Percentiles rank a stretch among this genome's conserved stretches.
Evolutionary conservation across 2,113 vertebrate genomes (phyloP).

Genomic region (Cynocephalus volans): DNA sequence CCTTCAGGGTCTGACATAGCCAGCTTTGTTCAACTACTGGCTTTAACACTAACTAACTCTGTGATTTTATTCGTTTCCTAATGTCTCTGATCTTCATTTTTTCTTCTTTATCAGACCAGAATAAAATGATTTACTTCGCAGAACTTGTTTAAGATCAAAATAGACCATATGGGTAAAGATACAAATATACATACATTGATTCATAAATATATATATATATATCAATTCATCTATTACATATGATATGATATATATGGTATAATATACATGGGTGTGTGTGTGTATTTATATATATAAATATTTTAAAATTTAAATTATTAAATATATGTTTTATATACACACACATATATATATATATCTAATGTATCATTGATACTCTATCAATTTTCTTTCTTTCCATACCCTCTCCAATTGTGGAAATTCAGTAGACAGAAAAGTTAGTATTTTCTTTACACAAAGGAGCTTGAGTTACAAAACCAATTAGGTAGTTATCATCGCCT

Average conservation of each 20-base stretch:
- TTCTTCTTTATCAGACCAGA: neutral
- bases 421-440: neutral
- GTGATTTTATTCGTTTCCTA: constrained; percentile 29
- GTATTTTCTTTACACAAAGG: constrained; percentile 2
- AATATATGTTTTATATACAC: neutral
- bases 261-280: too few species aligned
- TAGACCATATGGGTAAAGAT: neutral
- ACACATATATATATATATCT: neutral
- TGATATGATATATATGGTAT: neutral
- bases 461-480: neutral
- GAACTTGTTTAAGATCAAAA: constrained; percentile 4
- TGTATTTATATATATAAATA: too few species aligned
- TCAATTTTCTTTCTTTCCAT: neutral
- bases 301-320: too few species aligned
- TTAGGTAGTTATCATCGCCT: neutral
- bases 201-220: neutral
- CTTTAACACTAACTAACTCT: neutral
- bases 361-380: neutral
- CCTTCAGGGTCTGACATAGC: neutral
- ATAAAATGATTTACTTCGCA: neutral
- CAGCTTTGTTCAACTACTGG: neutral
- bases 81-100: neutral
- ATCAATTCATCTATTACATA: neutral
- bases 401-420: neutral
- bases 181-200: neutral